Evolutionary conservation across 2,888 invertebrate species (phyloP).

Genomic region (Drosophila ezoana): DNA sequence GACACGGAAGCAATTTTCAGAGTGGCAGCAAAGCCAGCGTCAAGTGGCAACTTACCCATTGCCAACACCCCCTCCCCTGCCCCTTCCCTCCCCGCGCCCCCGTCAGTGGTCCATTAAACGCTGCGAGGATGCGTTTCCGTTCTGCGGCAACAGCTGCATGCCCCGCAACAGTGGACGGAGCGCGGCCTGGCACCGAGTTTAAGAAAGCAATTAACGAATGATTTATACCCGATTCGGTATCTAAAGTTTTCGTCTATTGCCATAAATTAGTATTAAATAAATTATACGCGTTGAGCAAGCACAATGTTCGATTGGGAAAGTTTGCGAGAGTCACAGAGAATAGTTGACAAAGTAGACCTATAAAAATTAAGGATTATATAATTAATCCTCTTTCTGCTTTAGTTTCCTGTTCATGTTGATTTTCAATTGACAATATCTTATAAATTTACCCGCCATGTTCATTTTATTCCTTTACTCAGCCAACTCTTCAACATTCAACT

Average conservation of each 20-base stretch:
- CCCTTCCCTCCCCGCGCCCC: no score
- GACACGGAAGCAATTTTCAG: slow-evolving; percentile 75
- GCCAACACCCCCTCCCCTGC: not conserved
- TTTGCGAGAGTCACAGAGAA: no score
- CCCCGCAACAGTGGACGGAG: no score
- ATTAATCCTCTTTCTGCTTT: no score
- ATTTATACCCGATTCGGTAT: slow-evolving; percentile 15
- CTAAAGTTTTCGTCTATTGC: not conserved
- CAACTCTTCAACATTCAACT: no score
- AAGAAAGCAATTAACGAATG: slow-evolving; percentile 32
- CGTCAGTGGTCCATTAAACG: slow-evolving; percentile 49
- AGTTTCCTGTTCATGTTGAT: no score
- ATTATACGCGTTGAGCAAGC: not conserved
- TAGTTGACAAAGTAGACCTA: not conserved
- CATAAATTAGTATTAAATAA: not conserved
- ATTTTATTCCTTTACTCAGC: no score
- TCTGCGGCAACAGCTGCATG: not conserved
- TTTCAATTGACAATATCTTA: no score
- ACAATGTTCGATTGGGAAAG: not conserved
- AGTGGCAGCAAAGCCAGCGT: slow-evolving; percentile 53
- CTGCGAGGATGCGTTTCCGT: slow-evolving; percentile 17
- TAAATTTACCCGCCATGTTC: no score
- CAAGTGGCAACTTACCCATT: slow-evolving; percentile 45
- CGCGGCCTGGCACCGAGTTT: not conserved
- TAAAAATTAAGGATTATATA: no score